A percentile compares a stretch with the other conserved stretches of the same genome.
phyloP scores from a whole-genome alignment of 2,113 vertebrate species.

The Helogale parvula region DNA sequence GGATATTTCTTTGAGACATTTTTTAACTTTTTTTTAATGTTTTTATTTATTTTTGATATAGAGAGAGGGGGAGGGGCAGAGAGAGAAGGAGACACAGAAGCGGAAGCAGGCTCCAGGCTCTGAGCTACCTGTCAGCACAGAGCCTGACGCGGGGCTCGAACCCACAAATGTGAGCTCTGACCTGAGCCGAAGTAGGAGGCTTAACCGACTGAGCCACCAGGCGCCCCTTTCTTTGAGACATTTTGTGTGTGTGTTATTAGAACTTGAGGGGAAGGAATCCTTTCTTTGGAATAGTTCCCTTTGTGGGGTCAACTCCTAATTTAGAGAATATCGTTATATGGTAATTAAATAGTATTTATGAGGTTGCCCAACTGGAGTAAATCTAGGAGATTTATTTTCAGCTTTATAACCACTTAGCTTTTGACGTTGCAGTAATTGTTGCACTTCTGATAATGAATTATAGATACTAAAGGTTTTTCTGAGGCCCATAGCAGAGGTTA shows the following conservation, averaged over 20 bases:
- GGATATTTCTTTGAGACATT: background rate
- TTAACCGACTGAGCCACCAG: no score
- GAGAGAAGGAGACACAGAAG: no score
- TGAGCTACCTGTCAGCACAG: no score
- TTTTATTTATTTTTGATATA: no score
- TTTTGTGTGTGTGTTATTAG: background rate
- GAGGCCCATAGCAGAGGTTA: background rate
- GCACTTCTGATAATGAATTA: background rate
- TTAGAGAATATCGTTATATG: background rate
- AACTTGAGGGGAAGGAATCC: background rate
- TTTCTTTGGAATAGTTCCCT: background rate
- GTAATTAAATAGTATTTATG: background rate
- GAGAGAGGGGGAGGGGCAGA: no score
- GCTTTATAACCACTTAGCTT: background rate
- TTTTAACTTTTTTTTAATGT: no score
- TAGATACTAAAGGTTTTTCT: background rate
- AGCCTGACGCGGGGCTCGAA: no score
- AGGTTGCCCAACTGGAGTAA: background rate
- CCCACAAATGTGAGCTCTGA: no score
- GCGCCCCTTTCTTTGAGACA: background rate
- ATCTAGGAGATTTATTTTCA: slow-evolving; percentile 28
- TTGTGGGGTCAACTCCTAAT: background rate
- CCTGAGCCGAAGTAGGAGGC: no score
- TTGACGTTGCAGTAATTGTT: slow-evolving; percentile 17
- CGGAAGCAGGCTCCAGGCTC: no score